Evolutionary conservation across 2,113 vertebrate species (phyloP).

Genomic region (Isurus oxyrinchus): DNA sequence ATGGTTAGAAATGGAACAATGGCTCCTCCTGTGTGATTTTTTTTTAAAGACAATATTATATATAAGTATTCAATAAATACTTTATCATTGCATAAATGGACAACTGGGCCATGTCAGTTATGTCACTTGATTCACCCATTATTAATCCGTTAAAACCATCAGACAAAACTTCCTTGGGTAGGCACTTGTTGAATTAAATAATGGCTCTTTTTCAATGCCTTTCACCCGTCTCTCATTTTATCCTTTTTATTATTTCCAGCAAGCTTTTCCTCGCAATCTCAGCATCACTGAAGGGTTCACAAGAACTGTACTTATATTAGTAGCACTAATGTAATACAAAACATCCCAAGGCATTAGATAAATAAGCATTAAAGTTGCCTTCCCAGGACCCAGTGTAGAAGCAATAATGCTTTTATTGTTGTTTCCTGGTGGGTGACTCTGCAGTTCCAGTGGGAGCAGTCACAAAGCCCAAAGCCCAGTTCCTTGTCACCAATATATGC

Average conservation of each 20-base stretch:
- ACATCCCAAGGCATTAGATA: neutral
- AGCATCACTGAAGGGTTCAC: neutral
- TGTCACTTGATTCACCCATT: neutral
- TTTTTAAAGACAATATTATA: neutral
- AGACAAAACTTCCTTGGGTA: neutral
- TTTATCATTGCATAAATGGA: neutral
- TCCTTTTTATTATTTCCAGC: neutral
- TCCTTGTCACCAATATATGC: neutral
- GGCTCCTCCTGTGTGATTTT: neutral
- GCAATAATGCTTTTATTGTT: neutral
- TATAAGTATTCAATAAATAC: neutral
- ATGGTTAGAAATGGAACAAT: neutral
- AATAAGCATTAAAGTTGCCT: neutral
- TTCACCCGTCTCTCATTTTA: neutral
- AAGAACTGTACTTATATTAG: slow-evolving; percentile 18
- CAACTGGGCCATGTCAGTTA: neutral
- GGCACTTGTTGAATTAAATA: neutral
- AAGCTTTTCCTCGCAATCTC: neutral
- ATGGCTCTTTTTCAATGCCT: neutral
- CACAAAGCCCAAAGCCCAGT: neutral
- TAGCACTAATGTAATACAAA: neutral
- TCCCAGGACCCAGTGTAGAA: neutral
- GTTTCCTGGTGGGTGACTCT: neutral
- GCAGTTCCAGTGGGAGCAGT: neutral
- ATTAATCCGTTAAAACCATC: neutral